Conservation (phyloP, 1,140 invertebrate genomes). For the Lordiphosa stackelbergi region DNA sequence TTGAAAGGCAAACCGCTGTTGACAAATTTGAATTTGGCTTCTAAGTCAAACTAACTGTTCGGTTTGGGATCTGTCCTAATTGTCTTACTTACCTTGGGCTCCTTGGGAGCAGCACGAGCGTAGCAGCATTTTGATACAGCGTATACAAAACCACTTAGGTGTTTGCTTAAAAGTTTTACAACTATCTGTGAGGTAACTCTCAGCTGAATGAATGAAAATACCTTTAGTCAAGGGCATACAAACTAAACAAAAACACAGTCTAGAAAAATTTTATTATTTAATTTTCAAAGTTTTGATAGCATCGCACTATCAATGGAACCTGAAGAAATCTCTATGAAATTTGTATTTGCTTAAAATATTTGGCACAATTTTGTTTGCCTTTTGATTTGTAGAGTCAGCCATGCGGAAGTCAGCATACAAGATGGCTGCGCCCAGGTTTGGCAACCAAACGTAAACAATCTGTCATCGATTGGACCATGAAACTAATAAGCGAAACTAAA, state of each 20-base stretch:
- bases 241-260: conserved; percentile 32
- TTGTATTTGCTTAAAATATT: conserved; percentile 46
- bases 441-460: conserved; percentile 5
- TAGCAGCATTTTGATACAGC: conserved; percentile 4
- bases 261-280: conserved; percentile 12
- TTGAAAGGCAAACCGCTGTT: conserved; percentile 42
- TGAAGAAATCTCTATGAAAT: conserved; percentile 39
- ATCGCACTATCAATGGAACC: conserved; percentile 13
- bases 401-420: conserved; percentile 44
- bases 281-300: conserved; percentile 16
- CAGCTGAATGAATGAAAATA: conserved; percentile 58
- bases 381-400: conserved; percentile 43
- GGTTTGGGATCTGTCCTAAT: conserved; percentile 30
- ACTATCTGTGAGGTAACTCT: conserved; percentile 47
- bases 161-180: conserved; percentile 60
- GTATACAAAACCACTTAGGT: conserved; percentile 19
- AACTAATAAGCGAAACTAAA: conserved; percentile 7
- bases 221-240: conserved; percentile 53
- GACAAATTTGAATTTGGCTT: conserved; percentile 15
- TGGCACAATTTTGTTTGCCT: conserved; percentile 55
- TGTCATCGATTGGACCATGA: no score
- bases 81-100: conserved; percentile 48
- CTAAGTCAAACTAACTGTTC: conserved; percentile 10
- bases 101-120: conserved; percentile 25
- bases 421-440: conserved; percentile 9